phyloP scores from a whole-genome alignment of 2,113 vertebrate species.

The Colaptes auratus region DNA sequence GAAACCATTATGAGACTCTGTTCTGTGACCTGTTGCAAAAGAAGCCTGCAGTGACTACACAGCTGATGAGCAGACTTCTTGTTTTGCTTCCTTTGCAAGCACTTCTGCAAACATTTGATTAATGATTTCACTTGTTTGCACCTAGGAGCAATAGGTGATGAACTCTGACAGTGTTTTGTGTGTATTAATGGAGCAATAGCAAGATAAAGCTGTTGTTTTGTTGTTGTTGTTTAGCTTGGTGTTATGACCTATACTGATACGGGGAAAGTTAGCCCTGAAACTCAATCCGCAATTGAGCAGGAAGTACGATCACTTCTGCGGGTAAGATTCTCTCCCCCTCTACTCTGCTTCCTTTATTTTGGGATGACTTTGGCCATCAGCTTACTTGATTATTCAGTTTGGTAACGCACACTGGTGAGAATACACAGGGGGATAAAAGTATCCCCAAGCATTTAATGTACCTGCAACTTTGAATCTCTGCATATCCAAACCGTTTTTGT shows the following conservation, averaged over 20 bases:
- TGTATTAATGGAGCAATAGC: background rate
- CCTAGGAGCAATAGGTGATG: background rate
- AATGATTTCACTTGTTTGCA: background rate
- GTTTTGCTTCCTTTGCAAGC: background rate
- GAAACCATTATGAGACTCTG: background rate
- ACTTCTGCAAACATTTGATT: background rate
- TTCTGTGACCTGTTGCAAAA: background rate
- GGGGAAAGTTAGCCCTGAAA: slow-evolving; percentile 93
- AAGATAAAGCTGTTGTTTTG: background rate
- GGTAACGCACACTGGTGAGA: background rate
- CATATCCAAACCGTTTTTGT: background rate
- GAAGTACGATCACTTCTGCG: slow-evolving; percentile 90
- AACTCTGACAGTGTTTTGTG: background rate
- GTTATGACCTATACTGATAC: slow-evolving; percentile 96
- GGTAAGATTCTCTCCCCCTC: slow-evolving; percentile 71
- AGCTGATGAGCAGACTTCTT: background rate
- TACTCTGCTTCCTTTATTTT: background rate
- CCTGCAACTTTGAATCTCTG: background rate
- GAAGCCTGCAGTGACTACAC: background rate
- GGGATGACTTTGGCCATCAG: background rate
- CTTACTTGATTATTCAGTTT: background rate
- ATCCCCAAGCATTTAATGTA: background rate
- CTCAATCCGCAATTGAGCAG: slow-evolving; percentile 94
- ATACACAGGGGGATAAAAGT: background rate
- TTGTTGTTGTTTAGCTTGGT: slow-evolving; percentile 84